These are phyloP conservation scores for Sebastes matsubarae DNA, from an alignment of 2,797 vertebrate species.

Conservation along the genomic window DNA sequence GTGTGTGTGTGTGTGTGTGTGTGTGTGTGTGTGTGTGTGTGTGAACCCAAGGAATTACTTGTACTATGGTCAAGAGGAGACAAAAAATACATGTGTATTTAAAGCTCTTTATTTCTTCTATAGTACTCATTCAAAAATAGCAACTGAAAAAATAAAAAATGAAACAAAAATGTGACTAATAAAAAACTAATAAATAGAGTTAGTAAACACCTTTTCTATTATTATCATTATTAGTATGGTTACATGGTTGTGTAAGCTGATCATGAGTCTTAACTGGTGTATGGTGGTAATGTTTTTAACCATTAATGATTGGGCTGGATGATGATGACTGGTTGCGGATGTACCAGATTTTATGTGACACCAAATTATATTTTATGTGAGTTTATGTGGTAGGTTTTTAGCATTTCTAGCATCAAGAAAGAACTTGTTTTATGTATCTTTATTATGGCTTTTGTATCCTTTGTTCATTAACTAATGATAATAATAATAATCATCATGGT, in stretches of 20 bases:
- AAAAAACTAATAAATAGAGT: not conserved
- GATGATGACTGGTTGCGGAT: not conserved
- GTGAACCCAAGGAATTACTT: not conserved
- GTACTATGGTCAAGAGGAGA: not conserved
- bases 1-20: slow-evolving; percentile 11
- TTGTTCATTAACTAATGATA: not conserved
- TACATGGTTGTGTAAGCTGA: not conserved
- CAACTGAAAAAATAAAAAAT: not conserved
- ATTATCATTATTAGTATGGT: not conserved
- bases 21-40: not conserved
- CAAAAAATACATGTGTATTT: not conserved
- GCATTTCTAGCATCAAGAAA: not conserved
- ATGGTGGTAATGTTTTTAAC: not conserved
- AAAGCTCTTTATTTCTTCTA: not conserved
- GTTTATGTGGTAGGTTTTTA: not conserved
- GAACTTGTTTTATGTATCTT: not conserved
- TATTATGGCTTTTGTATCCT: not conserved
- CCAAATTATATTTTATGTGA: not conserved
- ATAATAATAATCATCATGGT: not conserved
- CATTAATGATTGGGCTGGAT: not conserved
- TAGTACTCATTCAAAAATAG: not conserved
- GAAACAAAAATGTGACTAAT: not conserved
- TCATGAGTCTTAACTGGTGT: not conserved
- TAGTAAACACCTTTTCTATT: not conserved
- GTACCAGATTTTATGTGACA: not conserved